Conservation (phyloP, 2,888 invertebrate genomes). For the Molanna angustata region DNA sequence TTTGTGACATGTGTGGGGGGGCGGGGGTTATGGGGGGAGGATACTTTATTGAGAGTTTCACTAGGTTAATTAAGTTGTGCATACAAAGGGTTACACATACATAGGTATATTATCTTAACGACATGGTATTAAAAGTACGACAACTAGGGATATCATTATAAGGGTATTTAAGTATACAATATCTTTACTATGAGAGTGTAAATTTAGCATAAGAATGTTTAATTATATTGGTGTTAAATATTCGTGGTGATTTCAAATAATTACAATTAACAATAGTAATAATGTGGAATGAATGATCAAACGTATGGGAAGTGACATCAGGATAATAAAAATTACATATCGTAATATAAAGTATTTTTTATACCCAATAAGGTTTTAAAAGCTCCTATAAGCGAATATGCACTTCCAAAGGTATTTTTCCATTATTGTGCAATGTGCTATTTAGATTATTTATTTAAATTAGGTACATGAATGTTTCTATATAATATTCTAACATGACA, state of each 20-base stretch:
- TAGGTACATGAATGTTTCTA: no score
- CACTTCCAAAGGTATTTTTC: no score
- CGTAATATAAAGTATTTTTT: background rate
- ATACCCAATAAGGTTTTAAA: slow-evolving; percentile 26
- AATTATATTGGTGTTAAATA: slow-evolving; percentile 32
- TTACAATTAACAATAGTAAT: slow-evolving; percentile 10
- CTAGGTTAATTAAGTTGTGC: slow-evolving; percentile 15
- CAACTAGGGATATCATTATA: slow-evolving; percentile 24
- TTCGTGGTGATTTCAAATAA: slow-evolving; percentile 28
- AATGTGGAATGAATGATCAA: slow-evolving; percentile 16
- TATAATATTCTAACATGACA: background rate
- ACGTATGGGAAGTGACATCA: slow-evolving; percentile 3
- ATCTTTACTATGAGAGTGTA: slow-evolving; percentile 26
- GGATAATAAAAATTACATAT: background rate
- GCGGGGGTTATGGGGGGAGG: no score
- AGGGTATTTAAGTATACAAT: slow-evolving; percentile 18
- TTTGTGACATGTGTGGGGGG: slow-evolving; percentile 13
- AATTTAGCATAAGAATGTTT: slow-evolving; percentile 33
- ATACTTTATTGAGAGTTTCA: slow-evolving; percentile 10
- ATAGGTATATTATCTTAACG: slow-evolving; percentile 13
- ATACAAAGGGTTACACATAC: slow-evolving; percentile 20
- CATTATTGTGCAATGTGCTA: no score
- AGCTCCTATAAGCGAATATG: slow-evolving; percentile 26
- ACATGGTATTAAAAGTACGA: slow-evolving; percentile 20
- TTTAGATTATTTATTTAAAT: no score